Conservation (phyloP, 2,888 invertebrate species). For the Apotomis betuletana region DNA sequence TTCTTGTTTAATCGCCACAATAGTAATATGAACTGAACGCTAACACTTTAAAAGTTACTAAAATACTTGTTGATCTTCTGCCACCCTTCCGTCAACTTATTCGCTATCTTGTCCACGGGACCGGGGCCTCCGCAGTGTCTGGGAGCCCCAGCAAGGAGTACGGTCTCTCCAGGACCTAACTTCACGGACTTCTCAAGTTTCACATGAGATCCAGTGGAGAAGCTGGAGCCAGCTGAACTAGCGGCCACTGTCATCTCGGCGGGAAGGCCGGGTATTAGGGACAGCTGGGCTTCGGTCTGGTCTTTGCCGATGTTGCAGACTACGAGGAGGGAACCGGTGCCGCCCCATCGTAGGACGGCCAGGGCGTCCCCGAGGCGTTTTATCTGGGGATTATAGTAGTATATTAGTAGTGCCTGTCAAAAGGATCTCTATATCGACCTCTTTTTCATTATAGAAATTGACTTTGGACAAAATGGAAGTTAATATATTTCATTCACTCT, state of each 20-base stretch:
- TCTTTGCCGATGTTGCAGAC: constrained; percentile 76
- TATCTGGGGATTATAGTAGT: constrained; percentile 64
- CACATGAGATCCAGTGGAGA: constrained; percentile 63
- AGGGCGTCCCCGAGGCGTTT: constrained; percentile 81
- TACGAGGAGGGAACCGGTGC: constrained; percentile 66
- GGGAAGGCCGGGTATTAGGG: constrained; percentile 69
- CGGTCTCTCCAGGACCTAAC: constrained; percentile 66
- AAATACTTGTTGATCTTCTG: constrained; percentile 80
- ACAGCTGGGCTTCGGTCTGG: constrained; percentile 74
- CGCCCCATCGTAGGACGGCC: constrained; percentile 72
- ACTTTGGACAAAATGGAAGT: too few relatives aligned
- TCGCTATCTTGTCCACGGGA: constrained; percentile 77
- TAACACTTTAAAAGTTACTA: constrained; percentile 51
- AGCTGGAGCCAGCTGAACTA: constrained; percentile 65
- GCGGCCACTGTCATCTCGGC: constrained; percentile 69
- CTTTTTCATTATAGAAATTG: too few relatives aligned
- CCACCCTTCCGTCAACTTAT: constrained; percentile 76
- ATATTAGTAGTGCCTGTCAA: too few relatives aligned
- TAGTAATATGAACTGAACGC: background rate
- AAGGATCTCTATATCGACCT: too few relatives aligned
- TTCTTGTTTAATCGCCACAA: too few relatives aligned
- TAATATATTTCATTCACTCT: too few relatives aligned
- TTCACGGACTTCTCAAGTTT: constrained; percentile 62
- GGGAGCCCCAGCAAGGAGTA: constrained; percentile 68
- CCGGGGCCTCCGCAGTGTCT: constrained; percentile 77